A percentile compares a stretch with the other conserved stretches of the same genome.
phyloP scores from a whole-genome alignment of 2,797 vertebrate genomes.

The Falco novaeseelandiae region DNA sequence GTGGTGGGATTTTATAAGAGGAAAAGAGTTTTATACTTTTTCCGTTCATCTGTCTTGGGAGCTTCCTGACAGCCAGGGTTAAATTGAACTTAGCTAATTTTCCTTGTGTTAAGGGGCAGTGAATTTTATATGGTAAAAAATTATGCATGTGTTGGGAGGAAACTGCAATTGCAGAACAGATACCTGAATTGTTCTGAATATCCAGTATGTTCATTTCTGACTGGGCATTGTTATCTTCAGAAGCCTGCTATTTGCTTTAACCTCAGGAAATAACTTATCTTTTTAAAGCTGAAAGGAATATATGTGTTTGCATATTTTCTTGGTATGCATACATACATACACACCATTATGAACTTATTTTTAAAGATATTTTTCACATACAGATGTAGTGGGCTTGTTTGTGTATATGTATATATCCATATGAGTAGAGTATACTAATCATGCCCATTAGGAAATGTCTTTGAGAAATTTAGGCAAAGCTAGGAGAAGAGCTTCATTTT shows the following conservation, averaged over 20 bases:
- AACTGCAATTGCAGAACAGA: conserved; percentile 5
- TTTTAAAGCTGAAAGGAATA: neutral
- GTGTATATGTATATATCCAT: neutral
- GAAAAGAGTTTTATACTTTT: conserved; percentile 9
- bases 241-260: neutral
- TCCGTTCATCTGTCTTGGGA: conserved; percentile 1
- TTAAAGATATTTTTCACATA: neutral
- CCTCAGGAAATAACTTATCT: neutral
- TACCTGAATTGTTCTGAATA: neutral
- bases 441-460: neutral
- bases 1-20: neutral
- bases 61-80: neutral
- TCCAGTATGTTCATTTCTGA: neutral
- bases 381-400: neutral
- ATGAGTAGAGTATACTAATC: neutral
- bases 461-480: neutral
- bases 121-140: conserved; percentile 27
- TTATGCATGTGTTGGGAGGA: neutral
- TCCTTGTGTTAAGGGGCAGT: neutral
- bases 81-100: conserved; percentile 24
- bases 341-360: neutral
- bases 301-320: neutral
- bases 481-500: neutral
- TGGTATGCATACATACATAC: neutral
- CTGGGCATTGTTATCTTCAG: neutral